These are phyloP conservation scores for Gnathonemus echidnorhynchus DNA, from an alignment of 2,113 vertebrate species.

Conservation along the genomic window DNA sequence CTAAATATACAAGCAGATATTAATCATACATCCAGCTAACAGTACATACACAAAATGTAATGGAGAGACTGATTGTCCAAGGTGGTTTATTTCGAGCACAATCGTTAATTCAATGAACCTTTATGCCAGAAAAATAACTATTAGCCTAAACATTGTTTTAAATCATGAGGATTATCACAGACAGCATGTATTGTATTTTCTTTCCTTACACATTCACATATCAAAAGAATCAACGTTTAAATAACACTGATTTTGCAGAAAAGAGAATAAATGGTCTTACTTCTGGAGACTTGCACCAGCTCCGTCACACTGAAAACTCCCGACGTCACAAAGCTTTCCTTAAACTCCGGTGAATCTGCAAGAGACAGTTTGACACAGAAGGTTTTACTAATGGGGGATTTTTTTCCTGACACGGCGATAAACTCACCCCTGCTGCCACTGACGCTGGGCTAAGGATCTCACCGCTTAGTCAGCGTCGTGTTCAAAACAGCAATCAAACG, in stretches of 20 bases:
- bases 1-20: conserved; percentile 10
- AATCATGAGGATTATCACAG: background rate
- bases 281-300: conserved; percentile 93
- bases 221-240: background rate
- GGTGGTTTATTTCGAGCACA: background rate
- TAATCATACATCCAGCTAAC: background rate
- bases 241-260: background rate
- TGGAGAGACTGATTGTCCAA: background rate
- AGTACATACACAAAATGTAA: background rate
- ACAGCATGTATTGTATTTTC: background rate
- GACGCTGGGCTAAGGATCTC: background rate
- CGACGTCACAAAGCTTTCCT: conserved; percentile 90
- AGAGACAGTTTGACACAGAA: background rate
- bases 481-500: background rate
- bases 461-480: background rate
- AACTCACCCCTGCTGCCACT: background rate
- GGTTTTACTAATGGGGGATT: background rate
- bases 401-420: background rate
- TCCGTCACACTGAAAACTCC: conserved; percentile 98
- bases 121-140: background rate
- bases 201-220: background rate
- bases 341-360: conserved; percentile 89
- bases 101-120: background rate
- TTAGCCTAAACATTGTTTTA: background rate
- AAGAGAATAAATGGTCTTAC: conserved; percentile 59